These are phyloP conservation scores for Valencia hispanica DNA, from an alignment of 2,797 vertebrate genomes.

Conservation along the genomic window DNA sequence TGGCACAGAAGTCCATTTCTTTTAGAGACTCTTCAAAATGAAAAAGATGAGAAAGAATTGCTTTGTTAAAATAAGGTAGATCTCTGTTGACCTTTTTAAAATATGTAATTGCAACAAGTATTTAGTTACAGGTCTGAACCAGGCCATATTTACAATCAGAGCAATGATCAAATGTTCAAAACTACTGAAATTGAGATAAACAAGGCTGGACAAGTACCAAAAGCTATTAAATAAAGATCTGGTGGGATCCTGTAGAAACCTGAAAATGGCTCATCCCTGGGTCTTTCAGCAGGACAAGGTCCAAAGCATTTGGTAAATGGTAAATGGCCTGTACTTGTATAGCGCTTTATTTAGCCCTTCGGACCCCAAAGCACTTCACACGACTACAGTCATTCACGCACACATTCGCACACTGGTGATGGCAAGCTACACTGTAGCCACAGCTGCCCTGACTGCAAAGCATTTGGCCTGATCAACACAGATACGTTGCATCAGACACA, in stretches of 20 bases:
- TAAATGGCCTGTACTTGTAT: too few species aligned
- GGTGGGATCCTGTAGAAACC: neutral
- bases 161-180: neutral
- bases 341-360: too few species aligned
- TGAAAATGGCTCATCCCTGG: too few species aligned
- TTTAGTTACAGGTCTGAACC: neutral
- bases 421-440: too few species aligned
- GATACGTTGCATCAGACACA: neutral
- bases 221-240: neutral
- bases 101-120: neutral
- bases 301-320: neutral
- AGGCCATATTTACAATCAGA: neutral
- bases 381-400: too few species aligned
- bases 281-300: neutral
- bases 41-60: neutral
- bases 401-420: too few species aligned
- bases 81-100: neutral
- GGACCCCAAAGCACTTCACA: too few species aligned
- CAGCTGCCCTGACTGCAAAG: too few species aligned
- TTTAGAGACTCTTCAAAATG: neutral
- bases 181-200: neutral
- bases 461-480: neutral
- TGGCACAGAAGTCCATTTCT: too few species aligned
- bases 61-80: neutral
- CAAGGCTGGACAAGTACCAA: neutral